Evolutionary conservation across 2,888 invertebrate species (phyloP).

Genomic region (Dichetophora obliterata): DNA sequence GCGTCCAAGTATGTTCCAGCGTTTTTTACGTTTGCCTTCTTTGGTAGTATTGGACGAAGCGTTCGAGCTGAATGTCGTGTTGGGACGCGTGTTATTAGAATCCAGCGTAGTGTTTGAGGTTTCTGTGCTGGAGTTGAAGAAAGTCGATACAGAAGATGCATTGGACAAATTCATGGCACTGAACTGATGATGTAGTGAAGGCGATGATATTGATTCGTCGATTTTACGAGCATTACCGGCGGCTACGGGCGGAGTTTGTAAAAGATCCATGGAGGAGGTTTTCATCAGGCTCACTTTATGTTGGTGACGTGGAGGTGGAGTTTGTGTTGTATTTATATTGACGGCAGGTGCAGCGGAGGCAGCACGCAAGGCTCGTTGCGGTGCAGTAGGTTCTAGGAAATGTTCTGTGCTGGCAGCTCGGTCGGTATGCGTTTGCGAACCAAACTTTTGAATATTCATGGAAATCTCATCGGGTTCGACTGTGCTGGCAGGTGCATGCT

Average conservation of each 20-base stretch:
- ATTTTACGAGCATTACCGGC: constrained; percentile 38
- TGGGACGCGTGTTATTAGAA: constrained; percentile 41
- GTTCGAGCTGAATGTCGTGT: constrained; percentile 48
- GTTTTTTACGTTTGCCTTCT: constrained; percentile 76
- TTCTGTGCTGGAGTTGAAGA: constrained; percentile 14
- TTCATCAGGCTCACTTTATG: constrained; percentile 59
- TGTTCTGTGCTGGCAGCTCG: constrained; percentile 62
- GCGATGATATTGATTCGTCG: constrained; percentile 48
- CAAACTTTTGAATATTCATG: constrained; percentile 58
- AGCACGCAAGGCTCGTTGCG: constrained; percentile 58
- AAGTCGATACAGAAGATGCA: constrained; percentile 52
- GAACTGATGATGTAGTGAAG: constrained; percentile 59
- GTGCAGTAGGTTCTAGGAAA: constrained; percentile 59
- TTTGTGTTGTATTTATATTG: constrained; percentile 50
- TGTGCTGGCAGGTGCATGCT: neutral
- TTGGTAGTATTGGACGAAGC: constrained; percentile 61
- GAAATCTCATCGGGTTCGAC: constrained; percentile 50
- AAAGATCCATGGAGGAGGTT: constrained; percentile 46
- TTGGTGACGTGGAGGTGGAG: constrained; percentile 62
- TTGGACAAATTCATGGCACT: constrained; percentile 64
- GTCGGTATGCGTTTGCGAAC: constrained; percentile 54
- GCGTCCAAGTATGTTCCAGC: constrained; percentile 80
- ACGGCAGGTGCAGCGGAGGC: constrained; percentile 62
- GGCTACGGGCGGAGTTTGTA: constrained; percentile 14
- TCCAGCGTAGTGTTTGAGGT: constrained; percentile 55